These are phyloP conservation scores for Squalus acanthias DNA, from an alignment of 2,797 vertebrate species.

Conservation along the genomic window DNA sequence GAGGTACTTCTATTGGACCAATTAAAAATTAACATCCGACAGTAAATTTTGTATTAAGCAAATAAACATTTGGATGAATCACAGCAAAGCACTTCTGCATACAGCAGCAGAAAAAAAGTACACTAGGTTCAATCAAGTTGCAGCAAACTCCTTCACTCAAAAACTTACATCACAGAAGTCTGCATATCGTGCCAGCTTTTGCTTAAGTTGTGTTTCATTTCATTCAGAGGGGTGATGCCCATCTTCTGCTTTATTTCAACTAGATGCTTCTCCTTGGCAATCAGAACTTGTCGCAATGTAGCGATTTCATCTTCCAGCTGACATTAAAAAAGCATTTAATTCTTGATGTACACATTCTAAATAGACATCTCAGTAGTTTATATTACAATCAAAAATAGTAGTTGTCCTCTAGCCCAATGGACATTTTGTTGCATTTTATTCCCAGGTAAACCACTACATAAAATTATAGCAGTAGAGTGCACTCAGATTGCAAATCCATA, in stretches of 20 bases:
- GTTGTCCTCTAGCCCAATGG: not conserved
- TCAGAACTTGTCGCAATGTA: constrained; percentile 86
- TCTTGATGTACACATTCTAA: not conserved
- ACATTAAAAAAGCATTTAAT: constrained; percentile 17
- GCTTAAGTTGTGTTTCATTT: constrained; percentile 84
- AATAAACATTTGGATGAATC: not conserved
- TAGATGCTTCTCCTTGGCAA: constrained; percentile 87
- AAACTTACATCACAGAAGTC: constrained; percentile 81
- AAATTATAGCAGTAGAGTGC: not conserved
- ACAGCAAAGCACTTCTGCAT: not conserved
- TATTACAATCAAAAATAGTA: not conserved
- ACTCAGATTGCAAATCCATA: not conserved
- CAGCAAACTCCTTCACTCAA: not conserved
- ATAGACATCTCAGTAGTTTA: not conserved
- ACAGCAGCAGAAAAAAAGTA: not conserved
- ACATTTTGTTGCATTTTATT: not conserved
- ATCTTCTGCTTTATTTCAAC: constrained; percentile 86
- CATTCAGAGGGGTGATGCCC: constrained; percentile 77
- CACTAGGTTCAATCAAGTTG: not conserved
- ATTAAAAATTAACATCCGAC: not conserved
- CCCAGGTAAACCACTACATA: not conserved
- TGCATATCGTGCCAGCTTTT: constrained; percentile 91
- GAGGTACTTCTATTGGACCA: too few species aligned
- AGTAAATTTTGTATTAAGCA: not conserved
- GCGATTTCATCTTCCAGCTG: constrained; percentile 94